Base-by-base conservation (phyloP, 2,113 vertebrate genomes). In the Leptobrachium ailaonicum region DNA sequence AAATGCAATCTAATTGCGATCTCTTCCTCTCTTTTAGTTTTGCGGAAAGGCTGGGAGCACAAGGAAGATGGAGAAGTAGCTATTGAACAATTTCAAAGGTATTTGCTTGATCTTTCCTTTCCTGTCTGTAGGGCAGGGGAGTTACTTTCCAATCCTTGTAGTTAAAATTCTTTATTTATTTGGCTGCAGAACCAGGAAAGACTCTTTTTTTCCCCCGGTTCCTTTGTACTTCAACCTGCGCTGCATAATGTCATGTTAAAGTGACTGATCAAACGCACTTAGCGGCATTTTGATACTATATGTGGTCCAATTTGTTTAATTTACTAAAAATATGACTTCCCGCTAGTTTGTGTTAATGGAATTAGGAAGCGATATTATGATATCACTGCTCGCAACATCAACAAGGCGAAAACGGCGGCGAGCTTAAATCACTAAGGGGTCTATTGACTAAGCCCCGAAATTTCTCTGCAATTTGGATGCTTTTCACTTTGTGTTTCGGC, bases 41-140 rank as follows among this genome's bases (percentile, higher is more conserved):
- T 14, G 13, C 56, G 56, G 56, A 60, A 60, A 60, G 11, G 56
- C 56, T 60, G 56, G 56, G 13, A 60, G 56, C 56, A 60, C 56
- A 64, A 1, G 62, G 62, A 20, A 64, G 62, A 64, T 32, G 62
- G 62, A 64, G 62, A 64, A 64, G 62, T 64, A 60, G 56, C 56
- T 60, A 60, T 60, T 60, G 56, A 60, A 60, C 56, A 60, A 60
- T 60, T 60, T 60, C 56, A 60, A 60, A 60, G 56, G 56, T 60
- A 60, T 60, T 60, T 60, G 56, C 56, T 60, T 60, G 56, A 60
- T 60, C 56, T 60, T 60, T 60, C 56, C 13, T 60, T 60, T 60
- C 56, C 56, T 60, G 62, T 64, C 32, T 64, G n/a, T 40, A 64
- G 62, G 62, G 62, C n/a, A 64, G 20, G 14, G 10, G 62, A 64